Evolutionary conservation across 1,140 invertebrate genomes (phyloP), one percentile per base, ranked within the genome.

Genomic region (Procambarus clarkii): DNA sequence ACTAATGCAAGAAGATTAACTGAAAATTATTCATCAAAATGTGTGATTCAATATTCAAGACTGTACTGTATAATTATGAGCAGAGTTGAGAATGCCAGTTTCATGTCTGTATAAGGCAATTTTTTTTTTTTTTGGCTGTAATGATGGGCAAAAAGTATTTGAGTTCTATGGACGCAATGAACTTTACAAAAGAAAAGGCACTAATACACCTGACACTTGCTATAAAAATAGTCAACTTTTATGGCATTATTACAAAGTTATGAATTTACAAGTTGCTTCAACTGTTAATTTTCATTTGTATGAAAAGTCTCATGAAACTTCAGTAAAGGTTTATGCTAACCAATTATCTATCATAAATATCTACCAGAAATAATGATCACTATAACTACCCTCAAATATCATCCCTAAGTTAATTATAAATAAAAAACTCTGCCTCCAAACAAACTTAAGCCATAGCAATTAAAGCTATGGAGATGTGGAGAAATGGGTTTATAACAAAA

Each of bases 401-500:
- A 60, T 82, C 9, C 9, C 18, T 21, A 60, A 69, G 58, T 18
- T 44, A 21, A 44, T 69, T 13, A 45, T 44, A 11, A 18, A 18
- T 11, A 46, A 21, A 64, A 18, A 64, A 64, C 45, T 45, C 8
- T 15, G 69, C 58, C 83, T 85, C 83, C 89, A 85, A 91, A 86
- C 83, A 85, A 85, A 85, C 76, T 85, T 78, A 85, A 80, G 74
- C 88, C 89, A 91, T 91, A 91, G 89, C 58, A 64, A 21, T 78
- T 8, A 34, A 76, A 50, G 86, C 89, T 91, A 91, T 80, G 89
- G 89, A 91, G 89, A 54, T 78, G 82, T 91, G 89, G 89, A 91
- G 89, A 91, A 91, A 91, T 74, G 24, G 21, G 24, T n/a, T 34
- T 74, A 84, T n/a, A 24, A 50, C 48, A 3, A 78, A 24, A 34